phyloP scores from a whole-genome alignment of 2,113 vertebrate genomes.

The Ctenodactylus gundi region DNA sequence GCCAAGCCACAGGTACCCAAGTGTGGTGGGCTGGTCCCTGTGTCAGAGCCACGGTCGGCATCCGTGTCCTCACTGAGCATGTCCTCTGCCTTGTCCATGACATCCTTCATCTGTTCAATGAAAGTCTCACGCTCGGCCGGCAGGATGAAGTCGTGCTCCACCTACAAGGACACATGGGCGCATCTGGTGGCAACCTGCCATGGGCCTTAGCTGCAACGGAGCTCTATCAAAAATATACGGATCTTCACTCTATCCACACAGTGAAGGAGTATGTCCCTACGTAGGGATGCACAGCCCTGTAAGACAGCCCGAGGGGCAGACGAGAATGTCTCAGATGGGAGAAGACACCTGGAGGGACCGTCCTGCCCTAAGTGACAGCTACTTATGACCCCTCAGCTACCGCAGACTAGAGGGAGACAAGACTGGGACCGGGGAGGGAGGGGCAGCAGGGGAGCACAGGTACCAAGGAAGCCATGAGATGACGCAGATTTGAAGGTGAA shows the following conservation, averaged over 20 bases:
- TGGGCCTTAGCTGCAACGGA: accelerated
- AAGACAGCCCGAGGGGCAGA: background rate
- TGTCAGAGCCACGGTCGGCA: constrained; percentile 88
- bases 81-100: constrained; percentile 99
- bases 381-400: background rate
- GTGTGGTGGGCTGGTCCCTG: constrained; percentile 89
- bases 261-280: background rate
- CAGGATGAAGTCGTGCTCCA: constrained; percentile 97
- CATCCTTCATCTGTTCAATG: constrained; percentile 98
- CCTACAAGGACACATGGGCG: constrained; percentile 81
- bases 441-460: no score
- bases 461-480: background rate
- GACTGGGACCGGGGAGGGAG: background rate
- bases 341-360: background rate
- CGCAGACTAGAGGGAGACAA: background rate
- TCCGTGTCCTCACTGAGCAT: constrained; percentile 96
- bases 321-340: background rate
- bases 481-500: no score
- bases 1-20: constrained; percentile 80
- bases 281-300: background rate
- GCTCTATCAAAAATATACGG: background rate
- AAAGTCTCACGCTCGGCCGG: constrained; percentile 95
- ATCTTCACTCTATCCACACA: background rate
- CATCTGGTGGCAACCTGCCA: no score
- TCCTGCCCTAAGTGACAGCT: background rate